Base-by-base conservation (phyloP, 2,113 vertebrate genomes). In the Pleuronectes platessa region DNA sequence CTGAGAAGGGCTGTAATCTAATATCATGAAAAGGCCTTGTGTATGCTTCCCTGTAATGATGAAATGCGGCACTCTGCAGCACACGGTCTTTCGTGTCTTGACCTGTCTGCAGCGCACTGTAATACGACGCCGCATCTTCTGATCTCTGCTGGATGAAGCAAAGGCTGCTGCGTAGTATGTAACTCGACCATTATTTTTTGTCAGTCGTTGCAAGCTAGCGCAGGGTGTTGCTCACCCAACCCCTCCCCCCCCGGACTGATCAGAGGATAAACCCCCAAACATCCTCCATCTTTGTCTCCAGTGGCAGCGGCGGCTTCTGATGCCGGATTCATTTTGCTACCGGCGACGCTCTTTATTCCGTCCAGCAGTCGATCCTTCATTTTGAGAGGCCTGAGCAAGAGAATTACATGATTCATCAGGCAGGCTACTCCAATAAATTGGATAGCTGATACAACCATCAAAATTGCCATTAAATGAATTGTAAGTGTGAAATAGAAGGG, bases 331-430 rank as follows among this genome's bases (percentile, higher is more conserved):
- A 83, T 90, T 90, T 85, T 86, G 78, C 76, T 76, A 89, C 83
- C 82, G 68, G 81, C 76, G 69, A 72, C 62, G 74, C 80, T 87
- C 77, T 88, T 88, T 85, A 84, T 86, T 89, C 83, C 73, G 70
- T 76, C 26, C 78, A 78, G 81, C 83, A 93, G 86, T 92, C 90
- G 87, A 90, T 90, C 86, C 90, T 89, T 91, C 91, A 92, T 92
- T 88, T 87, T 91, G 86, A 92, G 85, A 85, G 90, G 86, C 82
- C 84, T 68, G 87, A 83, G 87, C 85, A 89, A 85, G 82, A 90
- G 86, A 90, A 92, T 92, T 85, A 93, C 91, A 88, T 86, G 86
- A 91, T 92, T 92, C 89, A 92, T 92, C 91, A 92, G 85, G 87
- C 91, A 88, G 87, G 86, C 88, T 86, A 81, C 91, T 92, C 83